Base-by-base conservation (phyloP, 1,140 invertebrate genomes). In the Aphaenogaster ashmeadi region DNA sequence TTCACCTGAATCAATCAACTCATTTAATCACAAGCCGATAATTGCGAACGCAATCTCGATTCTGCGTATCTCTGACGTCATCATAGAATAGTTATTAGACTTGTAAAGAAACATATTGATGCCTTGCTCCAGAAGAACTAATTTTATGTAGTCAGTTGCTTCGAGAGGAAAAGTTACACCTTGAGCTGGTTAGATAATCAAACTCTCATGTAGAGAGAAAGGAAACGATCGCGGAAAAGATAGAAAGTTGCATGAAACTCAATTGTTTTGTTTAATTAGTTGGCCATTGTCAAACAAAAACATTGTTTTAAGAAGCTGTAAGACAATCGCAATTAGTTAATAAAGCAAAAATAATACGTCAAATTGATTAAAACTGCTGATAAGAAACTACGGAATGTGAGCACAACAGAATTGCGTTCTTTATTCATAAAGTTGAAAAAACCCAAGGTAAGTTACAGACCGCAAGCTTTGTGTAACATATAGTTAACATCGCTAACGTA, bases 191-290 rank as follows among this genome's bases (percentile, higher is more conserved):
- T 90, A 85, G 86, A 77, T 90, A 90, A 90, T 44, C 80, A 15
- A 41, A 74, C 52, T 52, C 27, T 79, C 58, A 18, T 13, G 21
- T 47, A 38, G 7, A 50, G 88, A 85, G 79, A 89, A 89, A 90
- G 80, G 86, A 89, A 89, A 90, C 75, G 86, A 80, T 75, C n/a
- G 75, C 79, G 75, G 80, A 88, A 90, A n/a, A 8, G 9, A 8
- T 13, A 41, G 9, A n/a, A 60, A 9, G 6, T 74, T 74, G 80
- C 69, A 62, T 27, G 50, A 84, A 81, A 58, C 13, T 15, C 3
- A 74, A 74, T 74, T 50, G 41, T 72, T 84, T 33, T 18, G 2
- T 47, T 44, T 33, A 74, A 27, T 60, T 74, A 58, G n/a, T 69
- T 11, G 13, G 21, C 6, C 6, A 52, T 69, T 54, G 36, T 54